Evolutionary conservation across 2,888 invertebrate genomes (phyloP).

Genomic region (Shargacucullia verbasci): DNA sequence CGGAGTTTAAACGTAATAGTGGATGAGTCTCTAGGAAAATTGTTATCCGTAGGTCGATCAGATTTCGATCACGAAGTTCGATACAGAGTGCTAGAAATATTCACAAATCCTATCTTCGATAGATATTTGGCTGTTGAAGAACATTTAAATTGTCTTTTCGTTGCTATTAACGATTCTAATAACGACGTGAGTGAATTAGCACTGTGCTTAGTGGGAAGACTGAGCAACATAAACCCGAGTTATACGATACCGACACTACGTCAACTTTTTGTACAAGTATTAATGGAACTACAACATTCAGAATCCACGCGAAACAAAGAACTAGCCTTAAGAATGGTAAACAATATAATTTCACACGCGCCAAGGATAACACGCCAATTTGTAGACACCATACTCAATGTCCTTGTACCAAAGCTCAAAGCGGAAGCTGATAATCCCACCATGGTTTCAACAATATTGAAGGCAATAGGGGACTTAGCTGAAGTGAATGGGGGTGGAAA

Average conservation of each 20-base stretch:
- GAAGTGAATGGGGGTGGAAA: constrained; percentile 95
- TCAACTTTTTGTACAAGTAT: constrained; percentile 96
- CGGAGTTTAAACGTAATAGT: constrained; percentile 96
- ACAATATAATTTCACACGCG: constrained; percentile 97
- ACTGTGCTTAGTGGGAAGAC: constrained; percentile 96
- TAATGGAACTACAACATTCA: constrained; percentile 98
- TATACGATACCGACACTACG: constrained; percentile 98
- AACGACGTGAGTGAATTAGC: constrained; percentile 98
- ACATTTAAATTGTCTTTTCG: constrained; percentile 96
- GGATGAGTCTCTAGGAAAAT: constrained; percentile 96
- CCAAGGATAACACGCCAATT: constrained; percentile 98
- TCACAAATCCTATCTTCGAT: constrained; percentile 96
- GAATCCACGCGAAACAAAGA: constrained; percentile 99
- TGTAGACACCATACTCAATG: constrained; percentile 97
- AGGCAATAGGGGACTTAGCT: constrained; percentile 98
- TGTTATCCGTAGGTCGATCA: constrained; percentile 97
- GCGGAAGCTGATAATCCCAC: constrained; percentile 97
- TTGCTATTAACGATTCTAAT: constrained; percentile 98
- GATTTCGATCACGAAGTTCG: constrained; percentile 98
- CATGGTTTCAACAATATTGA: constrained; percentile 96
- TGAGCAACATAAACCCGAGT: constrained; percentile 98
- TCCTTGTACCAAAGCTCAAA: constrained; percentile 96
- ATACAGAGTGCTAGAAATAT: constrained; percentile 96
- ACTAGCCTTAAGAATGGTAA: constrained; percentile 97
- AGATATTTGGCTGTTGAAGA: constrained; percentile 98